phyloP scores from a whole-genome alignment of 2,888 invertebrate species.

The Sinohyriopsis cumingii region DNA sequence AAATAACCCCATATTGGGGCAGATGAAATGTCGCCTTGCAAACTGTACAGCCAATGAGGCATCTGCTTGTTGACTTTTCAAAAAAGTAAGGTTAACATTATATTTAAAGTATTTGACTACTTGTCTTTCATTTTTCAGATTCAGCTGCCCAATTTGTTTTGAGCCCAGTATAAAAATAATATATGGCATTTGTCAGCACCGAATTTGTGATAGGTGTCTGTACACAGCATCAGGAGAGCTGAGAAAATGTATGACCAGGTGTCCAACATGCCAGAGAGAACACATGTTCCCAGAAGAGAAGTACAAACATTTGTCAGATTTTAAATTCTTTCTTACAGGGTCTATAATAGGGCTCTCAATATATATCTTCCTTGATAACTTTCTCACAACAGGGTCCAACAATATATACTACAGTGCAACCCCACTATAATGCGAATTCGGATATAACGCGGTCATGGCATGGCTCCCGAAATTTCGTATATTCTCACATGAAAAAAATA shows the following conservation, averaged over 20 bases:
- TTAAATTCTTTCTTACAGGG: neutral
- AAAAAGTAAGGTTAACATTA: neutral
- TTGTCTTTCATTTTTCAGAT: constrained; percentile 37
- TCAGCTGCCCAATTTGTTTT: constrained; percentile 60
- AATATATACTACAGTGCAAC: no score
- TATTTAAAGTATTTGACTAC: neutral
- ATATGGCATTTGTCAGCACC: constrained; percentile 60
- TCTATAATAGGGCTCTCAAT: no score
- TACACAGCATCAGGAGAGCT: constrained; percentile 39
- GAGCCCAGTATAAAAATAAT: constrained; percentile 60
- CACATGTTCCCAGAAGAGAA: constrained; percentile 45
- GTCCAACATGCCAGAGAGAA: constrained; percentile 51
- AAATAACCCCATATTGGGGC: no score
- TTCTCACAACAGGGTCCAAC: no score
- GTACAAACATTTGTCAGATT: constrained; percentile 24
- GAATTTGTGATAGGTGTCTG: constrained; percentile 58
- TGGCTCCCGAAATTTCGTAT: no score
- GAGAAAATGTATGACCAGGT: constrained; percentile 46
- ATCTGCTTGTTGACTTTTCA: neutral
- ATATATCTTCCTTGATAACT: no score
- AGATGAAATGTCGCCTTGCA: no score
- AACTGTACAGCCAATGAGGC: no score
- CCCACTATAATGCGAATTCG: no score
- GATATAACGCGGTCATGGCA: no score
- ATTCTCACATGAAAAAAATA: no score